These are phyloP conservation scores for Lepidurus packardi DNA, from an alignment of 1,140 invertebrate genomes.

Conservation along the genomic window DNA sequence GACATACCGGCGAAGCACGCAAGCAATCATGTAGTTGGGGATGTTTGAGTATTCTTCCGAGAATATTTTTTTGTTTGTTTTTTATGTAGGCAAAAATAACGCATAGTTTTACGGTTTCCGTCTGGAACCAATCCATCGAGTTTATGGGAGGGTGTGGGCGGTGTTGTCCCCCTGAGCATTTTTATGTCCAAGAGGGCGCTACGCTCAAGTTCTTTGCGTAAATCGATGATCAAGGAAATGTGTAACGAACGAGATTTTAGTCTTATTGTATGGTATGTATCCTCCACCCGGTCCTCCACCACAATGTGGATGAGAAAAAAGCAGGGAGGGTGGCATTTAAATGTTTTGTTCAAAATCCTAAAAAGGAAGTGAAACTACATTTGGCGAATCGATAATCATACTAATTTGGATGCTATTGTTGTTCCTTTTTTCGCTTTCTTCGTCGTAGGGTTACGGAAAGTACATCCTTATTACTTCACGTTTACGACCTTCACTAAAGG, in stretches of 20 bases:
- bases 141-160: background rate
- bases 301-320: too few relatives aligned
- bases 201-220: background rate
- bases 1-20: background rate
- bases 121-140: background rate
- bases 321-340: background rate
- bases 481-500: slow-evolving; percentile 97
- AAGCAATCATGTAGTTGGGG: background rate
- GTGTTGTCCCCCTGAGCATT: background rate
- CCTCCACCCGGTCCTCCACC: too few relatives aligned
- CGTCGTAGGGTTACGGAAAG: slow-evolving; percentile 81
- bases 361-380: background rate
- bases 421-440: slow-evolving; percentile 40
- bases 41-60: background rate
- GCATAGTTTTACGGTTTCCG: background rate
- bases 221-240: background rate
- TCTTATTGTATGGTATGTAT: background rate
- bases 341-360: background rate
- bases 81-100: background rate
- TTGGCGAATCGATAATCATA: background rate
- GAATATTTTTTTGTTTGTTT: background rate
- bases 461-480: slow-evolving; percentile 96
- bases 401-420: slow-evolving; percentile 29
- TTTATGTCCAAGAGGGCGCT: background rate
- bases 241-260: background rate